Conservation (phyloP, 1,140 invertebrate species). For the Laodelphax striatellus region DNA sequence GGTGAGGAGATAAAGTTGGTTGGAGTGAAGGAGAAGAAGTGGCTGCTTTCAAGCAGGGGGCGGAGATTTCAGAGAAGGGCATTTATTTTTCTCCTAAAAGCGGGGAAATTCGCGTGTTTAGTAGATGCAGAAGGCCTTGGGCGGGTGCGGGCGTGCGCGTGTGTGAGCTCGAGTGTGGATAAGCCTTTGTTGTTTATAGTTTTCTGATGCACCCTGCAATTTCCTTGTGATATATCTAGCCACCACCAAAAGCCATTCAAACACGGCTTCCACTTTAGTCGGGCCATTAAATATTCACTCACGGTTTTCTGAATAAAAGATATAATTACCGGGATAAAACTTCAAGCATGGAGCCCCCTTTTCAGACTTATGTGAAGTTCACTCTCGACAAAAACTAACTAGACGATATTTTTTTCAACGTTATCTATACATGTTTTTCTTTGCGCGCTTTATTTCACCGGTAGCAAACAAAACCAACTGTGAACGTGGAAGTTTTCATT, state of each 20-base stretch:
- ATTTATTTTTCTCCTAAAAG: neutral
- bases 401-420: neutral
- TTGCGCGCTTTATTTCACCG: too few relatives aligned
- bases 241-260: neutral
- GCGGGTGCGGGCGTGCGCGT: neutral
- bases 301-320: slow-evolving; percentile 4
- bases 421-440: too few relatives aligned
- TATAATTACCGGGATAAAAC: slow-evolving; percentile 2
- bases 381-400: neutral
- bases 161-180: neutral
- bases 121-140: neutral
- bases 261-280: neutral
- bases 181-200: slow-evolving; percentile 1
- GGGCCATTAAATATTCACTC: neutral
- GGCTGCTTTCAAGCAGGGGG: too few relatives aligned
- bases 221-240: slow-evolving; percentile 1
- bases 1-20: too few relatives aligned
- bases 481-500: too few relatives aligned
- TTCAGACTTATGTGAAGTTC: neutral
- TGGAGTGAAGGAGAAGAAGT: too few relatives aligned
- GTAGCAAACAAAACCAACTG: too few relatives aligned
- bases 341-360: neutral
- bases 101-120: slow-evolving; percentile 1
- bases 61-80: neutral
- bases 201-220: slow-evolving; percentile 3